Conservation (phyloP, 1,140 invertebrate species). For the Zaprionus vittiger region DNA sequence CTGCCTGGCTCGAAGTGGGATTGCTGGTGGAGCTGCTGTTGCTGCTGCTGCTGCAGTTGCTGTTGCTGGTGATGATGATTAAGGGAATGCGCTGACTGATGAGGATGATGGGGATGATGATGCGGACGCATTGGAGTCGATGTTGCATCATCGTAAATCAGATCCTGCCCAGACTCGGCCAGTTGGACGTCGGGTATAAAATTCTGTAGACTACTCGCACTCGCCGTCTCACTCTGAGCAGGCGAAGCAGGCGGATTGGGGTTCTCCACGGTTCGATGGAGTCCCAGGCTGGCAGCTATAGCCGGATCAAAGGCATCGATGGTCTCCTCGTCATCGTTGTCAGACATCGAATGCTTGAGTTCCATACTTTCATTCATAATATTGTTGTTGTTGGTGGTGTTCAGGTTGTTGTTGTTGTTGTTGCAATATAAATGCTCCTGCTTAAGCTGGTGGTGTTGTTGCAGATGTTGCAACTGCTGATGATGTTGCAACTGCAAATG, state of each 20-base stretch:
- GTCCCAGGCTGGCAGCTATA: conserved; percentile 52
- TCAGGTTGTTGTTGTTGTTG: conserved; percentile 43
- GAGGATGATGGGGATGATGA: conserved; percentile 30
- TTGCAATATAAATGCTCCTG: conserved; percentile 64
- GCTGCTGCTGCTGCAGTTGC: conserved; percentile 27
- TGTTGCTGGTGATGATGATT: conserved; percentile 35
- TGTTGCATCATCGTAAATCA: conserved; percentile 52
- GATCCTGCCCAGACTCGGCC: conserved; percentile 62
- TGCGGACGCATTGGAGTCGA: conserved; percentile 55
- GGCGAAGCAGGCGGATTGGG: conserved; percentile 47
- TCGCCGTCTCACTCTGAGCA: conserved; percentile 70
- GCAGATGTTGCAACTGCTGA: conserved; percentile 48
- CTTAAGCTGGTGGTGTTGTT: conserved; percentile 35
- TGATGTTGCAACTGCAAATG: conserved; percentile 54
- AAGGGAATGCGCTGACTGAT: conserved; percentile 29
- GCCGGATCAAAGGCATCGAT: conserved; percentile 78
- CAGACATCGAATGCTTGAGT: conserved; percentile 73
- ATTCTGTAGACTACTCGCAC: conserved; percentile 76
- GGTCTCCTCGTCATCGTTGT: conserved; percentile 79
- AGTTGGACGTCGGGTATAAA: conserved; percentile 81
- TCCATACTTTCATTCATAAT: conserved; percentile 45
- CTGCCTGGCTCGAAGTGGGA: conserved; percentile 46
- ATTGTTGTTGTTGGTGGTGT: conserved; percentile 38
- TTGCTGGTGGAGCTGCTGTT: conserved; percentile 34
- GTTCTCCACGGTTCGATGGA: conserved; percentile 33